Conservation (phyloP, 2,797 vertebrate genomes). For the Anabacerthia variegaticeps region DNA sequence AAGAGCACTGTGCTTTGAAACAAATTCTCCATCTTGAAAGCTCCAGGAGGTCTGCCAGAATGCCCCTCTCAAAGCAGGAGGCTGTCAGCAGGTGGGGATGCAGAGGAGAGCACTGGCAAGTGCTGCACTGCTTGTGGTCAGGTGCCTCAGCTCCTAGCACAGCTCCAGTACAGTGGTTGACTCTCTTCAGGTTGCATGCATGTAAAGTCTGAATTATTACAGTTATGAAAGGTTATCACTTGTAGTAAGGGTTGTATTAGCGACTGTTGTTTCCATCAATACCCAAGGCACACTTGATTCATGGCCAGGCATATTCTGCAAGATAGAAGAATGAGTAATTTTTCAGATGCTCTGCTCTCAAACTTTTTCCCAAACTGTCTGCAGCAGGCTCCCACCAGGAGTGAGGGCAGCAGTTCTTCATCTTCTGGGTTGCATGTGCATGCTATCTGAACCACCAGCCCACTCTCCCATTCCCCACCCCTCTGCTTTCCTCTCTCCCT, state of each 20-base stretch:
- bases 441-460: neutral
- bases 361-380: neutral
- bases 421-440: neutral
- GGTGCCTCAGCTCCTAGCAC: neutral
- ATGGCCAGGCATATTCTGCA: constrained; percentile 86
- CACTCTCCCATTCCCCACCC: neutral
- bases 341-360: neutral
- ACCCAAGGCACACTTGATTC: constrained; percentile 81
- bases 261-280: constrained; percentile 49
- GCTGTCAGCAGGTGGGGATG: neutral
- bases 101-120: neutral
- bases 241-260: neutral
- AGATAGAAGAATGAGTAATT: neutral
- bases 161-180: neutral
- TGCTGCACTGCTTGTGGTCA: neutral
- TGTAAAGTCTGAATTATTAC: neutral
- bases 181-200: constrained; percentile 6
- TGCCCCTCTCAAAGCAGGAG: neutral
- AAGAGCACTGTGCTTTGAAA: neutral
- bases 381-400: neutral
- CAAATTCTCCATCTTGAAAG: constrained; percentile 4
- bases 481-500: neutral
- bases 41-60: neutral
- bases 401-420: neutral
- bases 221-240: neutral